Evolutionary conservation across 2,797 vertebrate genomes (phyloP).

Genomic region (Poeciliopsis gracilis): DNA sequence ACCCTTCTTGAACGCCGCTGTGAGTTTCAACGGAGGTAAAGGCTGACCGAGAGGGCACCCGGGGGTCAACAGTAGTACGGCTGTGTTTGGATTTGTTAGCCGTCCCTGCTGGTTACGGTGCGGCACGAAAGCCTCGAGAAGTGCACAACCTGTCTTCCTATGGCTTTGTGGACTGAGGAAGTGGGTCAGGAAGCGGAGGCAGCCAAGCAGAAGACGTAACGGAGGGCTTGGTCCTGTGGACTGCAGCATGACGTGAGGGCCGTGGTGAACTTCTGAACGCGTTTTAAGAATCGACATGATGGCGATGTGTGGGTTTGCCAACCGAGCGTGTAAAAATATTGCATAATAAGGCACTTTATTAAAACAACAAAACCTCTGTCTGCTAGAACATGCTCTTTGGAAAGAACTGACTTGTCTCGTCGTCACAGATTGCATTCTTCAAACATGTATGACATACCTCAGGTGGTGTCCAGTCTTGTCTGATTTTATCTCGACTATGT

Average conservation of each 20-base stretch:
- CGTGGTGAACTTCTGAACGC: slow-evolving; percentile 19
- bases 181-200: slow-evolving; percentile 75
- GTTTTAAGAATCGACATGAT: slow-evolving; percentile 18
- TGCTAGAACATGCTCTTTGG: background rate
- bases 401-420: slow-evolving; percentile 19
- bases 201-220: slow-evolving; percentile 64
- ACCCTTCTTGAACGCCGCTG: background rate
- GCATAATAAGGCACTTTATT: background rate
- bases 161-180: slow-evolving; percentile 66
- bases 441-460: slow-evolving; percentile 46
- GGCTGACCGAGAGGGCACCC: slow-evolving; percentile 26
- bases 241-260: slow-evolving; percentile 37
- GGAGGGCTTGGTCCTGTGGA: slow-evolving; percentile 48
- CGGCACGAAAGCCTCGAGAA: slow-evolving; percentile 37
- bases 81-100: slow-evolving; percentile 67
- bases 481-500: slow-evolving; percentile 33
- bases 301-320: background rate
- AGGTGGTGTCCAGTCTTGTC: slow-evolving; percentile 49
- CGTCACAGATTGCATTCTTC: slow-evolving; percentile 37
- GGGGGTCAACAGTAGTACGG: slow-evolving; percentile 38
- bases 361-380: background rate
- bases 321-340: slow-evolving; percentile 1
- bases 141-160: slow-evolving; percentile 42
- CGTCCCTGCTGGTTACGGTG: slow-evolving; percentile 41
- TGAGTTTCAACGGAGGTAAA: slow-evolving; percentile 43